These are phyloP conservation scores for Rhegmatorhina hoffmannsi DNA, from an alignment of 2,113 vertebrate species.

Conservation along the genomic window DNA sequence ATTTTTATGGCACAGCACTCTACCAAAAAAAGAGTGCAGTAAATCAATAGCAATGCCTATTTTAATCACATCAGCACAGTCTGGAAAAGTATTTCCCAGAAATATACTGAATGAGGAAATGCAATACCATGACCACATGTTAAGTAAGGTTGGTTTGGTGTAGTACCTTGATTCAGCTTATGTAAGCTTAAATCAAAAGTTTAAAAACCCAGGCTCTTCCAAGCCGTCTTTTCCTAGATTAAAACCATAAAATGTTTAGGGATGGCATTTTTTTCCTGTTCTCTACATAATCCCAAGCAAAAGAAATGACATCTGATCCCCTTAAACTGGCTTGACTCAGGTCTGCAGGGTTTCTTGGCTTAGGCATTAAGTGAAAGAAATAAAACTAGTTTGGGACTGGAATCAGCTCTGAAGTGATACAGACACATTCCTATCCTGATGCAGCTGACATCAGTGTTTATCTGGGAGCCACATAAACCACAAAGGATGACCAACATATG, in stretches of 20 bases:
- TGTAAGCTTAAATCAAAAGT: neutral
- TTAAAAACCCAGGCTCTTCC: neutral
- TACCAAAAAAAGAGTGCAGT: neutral
- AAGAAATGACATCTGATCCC: neutral
- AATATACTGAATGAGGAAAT: neutral
- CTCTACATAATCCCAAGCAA: neutral
- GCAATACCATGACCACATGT: neutral
- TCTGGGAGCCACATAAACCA: neutral
- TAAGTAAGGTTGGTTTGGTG: neutral
- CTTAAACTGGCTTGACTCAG: neutral
- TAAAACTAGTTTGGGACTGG: neutral
- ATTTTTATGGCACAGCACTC: neutral
- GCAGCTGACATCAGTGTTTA: neutral
- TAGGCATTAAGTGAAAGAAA: neutral
- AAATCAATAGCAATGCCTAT: neutral
- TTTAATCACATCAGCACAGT: neutral
- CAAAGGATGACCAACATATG: neutral
- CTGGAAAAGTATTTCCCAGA: neutral
- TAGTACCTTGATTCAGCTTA: neutral
- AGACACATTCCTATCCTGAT: neutral
- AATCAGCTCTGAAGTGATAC: neutral
- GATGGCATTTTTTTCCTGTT: neutral
- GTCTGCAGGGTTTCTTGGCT: neutral
- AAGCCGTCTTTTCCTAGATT: neutral
- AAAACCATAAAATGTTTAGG: neutral